phyloP scores from a whole-genome alignment of 2,888 invertebrate genomes.

The Stenodera caucasica region DNA sequence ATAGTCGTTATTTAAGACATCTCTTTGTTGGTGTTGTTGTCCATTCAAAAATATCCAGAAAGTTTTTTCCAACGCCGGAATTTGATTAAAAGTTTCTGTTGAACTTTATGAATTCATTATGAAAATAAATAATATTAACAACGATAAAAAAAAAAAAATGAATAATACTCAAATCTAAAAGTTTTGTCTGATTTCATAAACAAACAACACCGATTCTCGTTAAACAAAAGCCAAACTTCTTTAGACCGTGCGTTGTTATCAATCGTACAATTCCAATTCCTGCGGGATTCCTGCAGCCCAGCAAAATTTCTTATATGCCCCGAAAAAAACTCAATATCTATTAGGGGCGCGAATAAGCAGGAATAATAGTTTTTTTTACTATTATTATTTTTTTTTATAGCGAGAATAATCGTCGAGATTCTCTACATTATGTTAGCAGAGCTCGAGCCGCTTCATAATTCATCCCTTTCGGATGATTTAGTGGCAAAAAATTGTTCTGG shows the following conservation, averaged over 20 bases:
- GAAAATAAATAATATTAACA: background rate
- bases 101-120: background rate
- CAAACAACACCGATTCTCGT: background rate
- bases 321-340: background rate
- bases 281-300: too few species aligned
- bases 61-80: conserved; percentile 11
- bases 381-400: background rate
- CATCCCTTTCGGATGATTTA: background rate
- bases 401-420: background rate
- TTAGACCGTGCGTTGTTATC: background rate
- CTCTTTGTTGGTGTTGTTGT: conserved; percentile 38
- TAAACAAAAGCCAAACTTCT: background rate
- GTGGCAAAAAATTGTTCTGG: too few species aligned
- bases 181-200: background rate
- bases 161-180: background rate
- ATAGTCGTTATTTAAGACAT: conserved; percentile 43
- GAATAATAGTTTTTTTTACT: background rate
- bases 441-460: background rate
- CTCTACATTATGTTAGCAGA: background rate
- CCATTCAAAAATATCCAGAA: conserved; percentile 31
- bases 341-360: background rate
- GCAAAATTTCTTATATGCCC: too few species aligned
- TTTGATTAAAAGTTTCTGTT: conserved; percentile 22
- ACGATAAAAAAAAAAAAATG: background rate
- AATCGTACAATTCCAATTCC: background rate